Evolutionary conservation across 2,888 invertebrate species (phyloP), one percentile per base, ranked within the genome.

Genomic region (Cyaniris semiargus): DNA sequence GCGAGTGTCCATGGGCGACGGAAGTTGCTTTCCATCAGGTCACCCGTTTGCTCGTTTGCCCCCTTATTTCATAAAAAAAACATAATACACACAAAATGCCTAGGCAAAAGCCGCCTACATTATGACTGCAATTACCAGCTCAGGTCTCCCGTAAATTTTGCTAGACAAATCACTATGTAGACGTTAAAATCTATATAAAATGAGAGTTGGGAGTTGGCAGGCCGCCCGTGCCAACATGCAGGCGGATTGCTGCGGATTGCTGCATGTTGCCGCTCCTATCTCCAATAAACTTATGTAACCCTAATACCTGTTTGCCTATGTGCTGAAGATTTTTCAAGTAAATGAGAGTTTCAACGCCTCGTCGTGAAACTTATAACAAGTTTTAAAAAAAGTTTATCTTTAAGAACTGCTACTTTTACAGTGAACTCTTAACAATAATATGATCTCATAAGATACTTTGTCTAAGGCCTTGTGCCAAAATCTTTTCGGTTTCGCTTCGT

Each of bases 111-210:
- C 44, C 44, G 66, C 66, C 27, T 31, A 31, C 27, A 66, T 66
- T 31, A 66, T 66, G 4, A 66, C 66, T 31, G 27, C 66, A 66
- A 66, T 66, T 66, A 66, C 66, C 15, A 66, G 66, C 27, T 66
- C 66, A 66, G 66, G 66, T 66, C 66, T 31, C 66, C 66, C 27
- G 66, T 27, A 66, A 66, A 66, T 66, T 66, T 27, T 66, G 66
- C 66, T 66, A 66, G 27, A 66, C 66, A 66, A 66, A 66, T 60
- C 60, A 60, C 60, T 60, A 23, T 31, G 27, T 66, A 66, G 27
- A 66, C 27, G 27, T 27, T 66, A 27, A 66, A 66, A 66, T 66
- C 66, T 66, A 66, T 66, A 66, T 66, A 66, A 66, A 66, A 66
- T 15, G 66, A 60, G 60, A 60, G 60, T 23, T 60, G 8, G 13